These are phyloP conservation scores for Oophaga sylvatica DNA, from an alignment of 2,797 vertebrate genomes.

Conservation along the genomic window DNA sequence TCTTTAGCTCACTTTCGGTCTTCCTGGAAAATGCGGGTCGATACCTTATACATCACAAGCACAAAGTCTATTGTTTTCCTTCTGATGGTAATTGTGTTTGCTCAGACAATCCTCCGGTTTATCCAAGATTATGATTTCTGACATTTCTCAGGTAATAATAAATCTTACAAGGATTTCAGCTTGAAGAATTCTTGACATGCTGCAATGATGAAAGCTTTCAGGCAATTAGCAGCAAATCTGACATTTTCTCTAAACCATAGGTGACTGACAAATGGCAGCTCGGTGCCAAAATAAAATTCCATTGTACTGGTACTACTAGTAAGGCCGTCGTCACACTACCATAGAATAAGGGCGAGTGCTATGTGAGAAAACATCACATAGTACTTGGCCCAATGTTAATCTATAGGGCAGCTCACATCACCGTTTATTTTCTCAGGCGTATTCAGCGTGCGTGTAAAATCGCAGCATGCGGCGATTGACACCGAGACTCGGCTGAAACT, in stretches of 20 bases:
- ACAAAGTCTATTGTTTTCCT: neutral
- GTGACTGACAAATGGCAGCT: neutral
- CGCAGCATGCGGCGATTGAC: too few species aligned
- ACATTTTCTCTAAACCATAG: neutral
- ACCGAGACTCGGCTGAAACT: too few species aligned
- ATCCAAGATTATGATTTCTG: neutral
- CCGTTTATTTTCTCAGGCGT: too few species aligned
- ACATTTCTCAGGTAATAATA: neutral
- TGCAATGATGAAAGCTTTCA: neutral
- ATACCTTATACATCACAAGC: neutral
- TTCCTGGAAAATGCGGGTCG: neutral
- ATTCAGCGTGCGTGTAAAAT: too few species aligned
- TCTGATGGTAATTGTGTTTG: slow-evolving; percentile 15
- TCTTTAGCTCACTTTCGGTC: neutral
- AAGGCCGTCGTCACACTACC: too few species aligned
- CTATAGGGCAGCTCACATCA: too few species aligned
- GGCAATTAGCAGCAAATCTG: neutral
- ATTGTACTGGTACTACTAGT: neutral
- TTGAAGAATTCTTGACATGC: neutral
- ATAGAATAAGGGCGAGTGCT: too few species aligned
- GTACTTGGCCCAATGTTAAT: too few species aligned
- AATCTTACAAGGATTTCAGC: neutral
- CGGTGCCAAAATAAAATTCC: neutral
- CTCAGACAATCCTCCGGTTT: slow-evolving; percentile 7
- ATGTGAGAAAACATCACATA: too few species aligned